Evolutionary conservation across 2,113 vertebrate genomes (phyloP).

Genomic region (Aegithalos caudatus): DNA sequence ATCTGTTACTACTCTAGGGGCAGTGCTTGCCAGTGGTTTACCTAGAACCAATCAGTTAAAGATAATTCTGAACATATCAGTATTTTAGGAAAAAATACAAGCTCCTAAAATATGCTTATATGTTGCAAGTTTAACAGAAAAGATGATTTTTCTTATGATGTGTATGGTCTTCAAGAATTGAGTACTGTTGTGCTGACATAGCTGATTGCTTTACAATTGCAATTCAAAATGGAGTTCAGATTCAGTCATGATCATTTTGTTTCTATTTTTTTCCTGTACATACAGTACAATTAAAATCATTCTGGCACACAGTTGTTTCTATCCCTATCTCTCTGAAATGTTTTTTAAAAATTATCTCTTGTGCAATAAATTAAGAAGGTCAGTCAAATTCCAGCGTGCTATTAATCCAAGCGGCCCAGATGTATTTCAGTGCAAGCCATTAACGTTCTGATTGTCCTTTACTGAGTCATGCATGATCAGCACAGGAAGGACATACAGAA

Average conservation of each 20-base stretch:
- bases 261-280: not conserved
- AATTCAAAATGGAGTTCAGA: not conserved
- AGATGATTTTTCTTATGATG: not conserved
- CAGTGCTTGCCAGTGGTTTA: not conserved
- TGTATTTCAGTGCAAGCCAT: not conserved
- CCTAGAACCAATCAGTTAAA: not conserved
- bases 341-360: not conserved
- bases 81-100: not conserved
- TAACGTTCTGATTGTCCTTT: not conserved
- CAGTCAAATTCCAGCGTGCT: constrained; percentile 5
- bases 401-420: not conserved
- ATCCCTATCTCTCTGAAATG: not conserved
- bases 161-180: not conserved
- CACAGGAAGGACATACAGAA: not conserved
- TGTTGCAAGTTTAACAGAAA: not conserved
- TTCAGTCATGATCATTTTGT: not conserved
- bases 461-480: not conserved
- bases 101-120: not conserved
- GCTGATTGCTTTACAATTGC: not conserved
- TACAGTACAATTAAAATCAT: not conserved
- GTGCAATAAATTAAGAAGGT: constrained; percentile 23
- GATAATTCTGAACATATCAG: not conserved
- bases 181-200: not conserved
- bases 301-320: not conserved
- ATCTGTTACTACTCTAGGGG: not conserved